Evolutionary conservation across 2,888 invertebrate genomes (phyloP).

Genomic region (Diaphora mendica): DNA sequence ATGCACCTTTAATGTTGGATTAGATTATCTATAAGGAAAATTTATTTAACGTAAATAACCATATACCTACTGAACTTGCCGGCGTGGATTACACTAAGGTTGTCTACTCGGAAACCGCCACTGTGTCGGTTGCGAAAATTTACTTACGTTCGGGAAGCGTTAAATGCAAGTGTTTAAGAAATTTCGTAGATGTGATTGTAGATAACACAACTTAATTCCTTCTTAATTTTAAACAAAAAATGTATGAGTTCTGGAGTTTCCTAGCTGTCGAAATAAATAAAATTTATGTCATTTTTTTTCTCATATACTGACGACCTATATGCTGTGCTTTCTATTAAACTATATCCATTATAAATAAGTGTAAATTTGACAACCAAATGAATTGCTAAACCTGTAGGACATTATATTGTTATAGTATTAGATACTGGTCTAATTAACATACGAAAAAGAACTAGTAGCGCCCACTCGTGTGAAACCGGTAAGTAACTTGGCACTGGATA

Average conservation of each 20-base stretch:
- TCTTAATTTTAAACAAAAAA: not conserved
- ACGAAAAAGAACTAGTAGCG: slow-evolving; percentile 74
- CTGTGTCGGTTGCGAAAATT: not conserved
- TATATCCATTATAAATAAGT: slow-evolving; percentile 10
- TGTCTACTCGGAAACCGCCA: not conserved
- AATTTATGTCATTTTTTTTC: not conserved
- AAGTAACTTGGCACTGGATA: slow-evolving; percentile 75
- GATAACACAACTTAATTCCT: not conserved
- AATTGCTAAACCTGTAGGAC: slow-evolving; percentile 47
- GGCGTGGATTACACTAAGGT: not conserved
- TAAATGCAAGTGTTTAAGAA: not conserved
- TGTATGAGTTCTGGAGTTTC: not conserved
- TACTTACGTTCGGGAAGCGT: not conserved
- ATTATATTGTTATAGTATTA: slow-evolving; percentile 64
- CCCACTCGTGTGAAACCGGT: slow-evolving; percentile 83
- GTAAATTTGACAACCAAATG: slow-evolving; percentile 36
- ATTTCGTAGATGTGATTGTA: not conserved
- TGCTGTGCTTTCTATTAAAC: not conserved
- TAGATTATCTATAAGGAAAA: slow-evolving; percentile 40
- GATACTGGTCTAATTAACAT: slow-evolving; percentile 72
- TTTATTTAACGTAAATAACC: slow-evolving; percentile 25
- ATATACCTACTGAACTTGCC: not conserved
- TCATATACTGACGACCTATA: not conserved
- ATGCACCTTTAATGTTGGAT: slow-evolving; percentile 46
- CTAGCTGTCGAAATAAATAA: not conserved